Percentiles rank a stretch among this genome's conserved stretches.
These are phyloP conservation scores for Hylia prasina DNA, from an alignment of 2,113 vertebrate species.

Conservation along the genomic window DNA sequence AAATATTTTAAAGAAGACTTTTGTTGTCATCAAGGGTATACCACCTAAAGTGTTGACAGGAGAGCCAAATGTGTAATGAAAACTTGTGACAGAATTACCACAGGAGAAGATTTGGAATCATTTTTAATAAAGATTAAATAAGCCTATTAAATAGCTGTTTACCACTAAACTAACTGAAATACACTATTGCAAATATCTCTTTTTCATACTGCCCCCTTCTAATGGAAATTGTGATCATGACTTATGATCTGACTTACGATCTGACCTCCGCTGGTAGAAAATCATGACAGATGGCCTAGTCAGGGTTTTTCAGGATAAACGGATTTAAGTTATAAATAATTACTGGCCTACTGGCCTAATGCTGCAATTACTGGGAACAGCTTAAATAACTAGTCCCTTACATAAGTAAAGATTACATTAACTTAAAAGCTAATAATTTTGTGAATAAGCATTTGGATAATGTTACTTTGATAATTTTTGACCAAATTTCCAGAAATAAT, in stretches of 20 bases:
- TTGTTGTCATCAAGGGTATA: background rate
- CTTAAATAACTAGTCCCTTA: slow-evolving; percentile 28
- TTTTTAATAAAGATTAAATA: background rate
- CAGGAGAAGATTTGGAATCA: background rate
- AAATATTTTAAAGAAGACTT: background rate
- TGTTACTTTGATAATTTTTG: background rate
- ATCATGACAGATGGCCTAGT: background rate
- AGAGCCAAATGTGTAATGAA: background rate
- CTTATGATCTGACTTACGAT: background rate
- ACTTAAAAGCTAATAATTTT: background rate
- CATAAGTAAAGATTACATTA: background rate
- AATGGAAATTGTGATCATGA: background rate
- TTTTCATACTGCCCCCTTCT: accelerated
- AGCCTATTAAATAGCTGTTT: background rate
- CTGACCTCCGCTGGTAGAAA: background rate
- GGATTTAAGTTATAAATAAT: slow-evolving; percentile 52
- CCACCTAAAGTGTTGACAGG: background rate
- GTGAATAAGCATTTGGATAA: background rate
- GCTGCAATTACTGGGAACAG: background rate
- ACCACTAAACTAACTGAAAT: background rate
- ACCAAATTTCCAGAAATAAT: background rate
- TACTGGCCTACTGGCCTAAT: slow-evolving; percentile 12
- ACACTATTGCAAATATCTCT: background rate
- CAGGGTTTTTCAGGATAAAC: slow-evolving; percentile 19
- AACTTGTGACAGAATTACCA: background rate